phyloP scores from a whole-genome alignment of 2,888 invertebrate genomes.

The Isoperla grammatica region DNA sequence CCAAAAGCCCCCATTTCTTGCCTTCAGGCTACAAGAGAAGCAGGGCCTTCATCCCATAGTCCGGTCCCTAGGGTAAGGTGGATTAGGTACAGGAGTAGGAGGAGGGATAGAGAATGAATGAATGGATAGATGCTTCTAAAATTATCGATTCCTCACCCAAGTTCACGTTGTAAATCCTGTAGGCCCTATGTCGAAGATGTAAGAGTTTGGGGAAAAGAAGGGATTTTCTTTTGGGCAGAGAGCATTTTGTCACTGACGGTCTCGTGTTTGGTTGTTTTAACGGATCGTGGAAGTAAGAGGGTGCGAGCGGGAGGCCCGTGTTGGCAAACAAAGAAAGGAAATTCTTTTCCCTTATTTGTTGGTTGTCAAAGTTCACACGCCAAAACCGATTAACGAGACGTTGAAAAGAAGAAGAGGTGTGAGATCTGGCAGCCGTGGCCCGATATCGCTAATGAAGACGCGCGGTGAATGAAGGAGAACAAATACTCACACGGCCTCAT shows the following conservation, averaged over 20 bases:
- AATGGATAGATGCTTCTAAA: constrained; percentile 13
- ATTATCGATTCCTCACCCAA: constrained; percentile 11
- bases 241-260: constrained; percentile 19
- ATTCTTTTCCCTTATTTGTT: constrained; percentile 17
- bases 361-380: constrained; percentile 18
- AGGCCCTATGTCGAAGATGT: background rate
- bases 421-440: background rate
- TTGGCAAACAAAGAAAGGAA: constrained; percentile 14
- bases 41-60: background rate
- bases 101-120: constrained; percentile 10
- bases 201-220: background rate
- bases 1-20: background rate
- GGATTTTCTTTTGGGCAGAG: background rate
- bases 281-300: constrained; percentile 1
- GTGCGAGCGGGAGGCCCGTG: background rate
- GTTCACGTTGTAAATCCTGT: constrained; percentile 1
- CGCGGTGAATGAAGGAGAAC: constrained; percentile 15
- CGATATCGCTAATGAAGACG: constrained; percentile 19
- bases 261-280: constrained; percentile 16
- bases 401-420: constrained; percentile 9
- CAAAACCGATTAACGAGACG: constrained; percentile 16
- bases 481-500: background rate
- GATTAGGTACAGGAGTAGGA: constrained; percentile 7
- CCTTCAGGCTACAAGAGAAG: too few species aligned
- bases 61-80: constrained; percentile 7